Evolutionary conservation across 2,797 vertebrate species (phyloP).

Genomic region (Alca torda): DNA sequence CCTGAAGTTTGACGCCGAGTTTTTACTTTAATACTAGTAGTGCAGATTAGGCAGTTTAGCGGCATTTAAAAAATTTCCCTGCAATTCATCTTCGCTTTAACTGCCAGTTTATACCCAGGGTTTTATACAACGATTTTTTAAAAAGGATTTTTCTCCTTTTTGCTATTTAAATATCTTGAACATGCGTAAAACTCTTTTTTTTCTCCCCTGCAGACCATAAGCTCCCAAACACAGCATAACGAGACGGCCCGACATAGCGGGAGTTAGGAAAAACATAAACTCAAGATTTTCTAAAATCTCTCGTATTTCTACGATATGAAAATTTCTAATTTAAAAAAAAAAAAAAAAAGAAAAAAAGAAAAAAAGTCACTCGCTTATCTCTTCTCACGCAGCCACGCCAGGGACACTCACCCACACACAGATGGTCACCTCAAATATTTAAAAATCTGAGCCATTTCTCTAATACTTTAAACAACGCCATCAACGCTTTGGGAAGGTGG

Average conservation of each 20-base stretch:
- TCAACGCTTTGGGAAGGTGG: background rate
- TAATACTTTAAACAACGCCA: background rate
- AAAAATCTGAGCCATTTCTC: background rate
- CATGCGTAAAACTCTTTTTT: background rate
- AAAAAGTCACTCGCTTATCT: background rate
- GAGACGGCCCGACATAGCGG: background rate
- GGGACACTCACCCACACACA: background rate
- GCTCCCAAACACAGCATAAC: background rate
- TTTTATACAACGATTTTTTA: background rate
- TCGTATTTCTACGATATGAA: background rate
- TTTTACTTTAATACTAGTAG: background rate
- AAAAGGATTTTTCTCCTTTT: background rate
- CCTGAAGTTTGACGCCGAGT: conserved; percentile 19
- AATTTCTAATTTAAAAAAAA: background rate
- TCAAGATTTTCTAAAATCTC: background rate
- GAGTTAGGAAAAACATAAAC: background rate
- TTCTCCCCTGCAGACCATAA: background rate
- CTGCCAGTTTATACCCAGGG: background rate
- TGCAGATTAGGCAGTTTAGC: conserved; percentile 5
- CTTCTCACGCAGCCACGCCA: background rate
- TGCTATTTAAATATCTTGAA: conserved; percentile 7
- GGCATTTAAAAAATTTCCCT: background rate
- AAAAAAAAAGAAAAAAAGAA: background rate
- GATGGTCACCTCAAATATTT: background rate
- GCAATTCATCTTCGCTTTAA: background rate